These are phyloP conservation scores for Spongia lamella DNA, from an alignment of 37 sponge, comb jelly and placozoan genomes.

Conservation along the genomic window DNA sequence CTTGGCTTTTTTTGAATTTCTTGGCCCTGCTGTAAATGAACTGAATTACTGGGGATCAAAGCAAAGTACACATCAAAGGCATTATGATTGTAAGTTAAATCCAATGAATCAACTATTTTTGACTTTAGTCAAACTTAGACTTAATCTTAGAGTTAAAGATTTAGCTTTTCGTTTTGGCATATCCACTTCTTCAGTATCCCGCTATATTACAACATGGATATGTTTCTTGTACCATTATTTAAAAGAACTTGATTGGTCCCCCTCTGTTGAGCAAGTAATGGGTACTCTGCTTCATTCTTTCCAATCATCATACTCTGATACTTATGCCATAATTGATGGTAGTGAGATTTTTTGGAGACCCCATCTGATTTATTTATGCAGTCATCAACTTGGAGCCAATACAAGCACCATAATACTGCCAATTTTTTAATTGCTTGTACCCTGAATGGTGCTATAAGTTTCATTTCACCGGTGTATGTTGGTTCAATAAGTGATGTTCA, in stretches of 20 bases:
- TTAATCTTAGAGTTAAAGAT: conserved; percentile 6
- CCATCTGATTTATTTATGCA: not conserved
- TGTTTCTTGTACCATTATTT: conserved; percentile 29
- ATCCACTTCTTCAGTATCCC: conserved; percentile 3
- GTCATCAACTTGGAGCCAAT: not conserved
- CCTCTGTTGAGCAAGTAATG: conserved; percentile 27
- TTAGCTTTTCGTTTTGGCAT: conserved; percentile 22
- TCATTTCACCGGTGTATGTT: not conserved
- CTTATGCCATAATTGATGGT: conserved; percentile 49
- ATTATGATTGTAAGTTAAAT: not conserved
- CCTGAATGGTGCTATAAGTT: not conserved
- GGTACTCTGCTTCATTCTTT: conserved; percentile 28
- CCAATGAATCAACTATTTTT: conserved; percentile 21
- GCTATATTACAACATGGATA: conserved; percentile 28
- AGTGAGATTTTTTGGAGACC: conserved; percentile 19
- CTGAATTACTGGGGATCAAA: conserved; percentile 36
- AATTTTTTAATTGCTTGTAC: not conserved
- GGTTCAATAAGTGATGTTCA: not conserved
- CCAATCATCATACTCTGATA: conserved; percentile 17
- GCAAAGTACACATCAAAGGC: not conserved
- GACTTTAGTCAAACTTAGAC: conserved; percentile 8
- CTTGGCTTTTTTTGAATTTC: conserved; percentile 25
- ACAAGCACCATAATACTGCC: not conserved
- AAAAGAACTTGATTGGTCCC: conserved; percentile 27
- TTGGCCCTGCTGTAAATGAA: conserved; percentile 27